These are phyloP conservation scores for Crocidura indochinensis DNA, from an alignment of 2,797 vertebrate genomes.

Conservation along the genomic window DNA sequence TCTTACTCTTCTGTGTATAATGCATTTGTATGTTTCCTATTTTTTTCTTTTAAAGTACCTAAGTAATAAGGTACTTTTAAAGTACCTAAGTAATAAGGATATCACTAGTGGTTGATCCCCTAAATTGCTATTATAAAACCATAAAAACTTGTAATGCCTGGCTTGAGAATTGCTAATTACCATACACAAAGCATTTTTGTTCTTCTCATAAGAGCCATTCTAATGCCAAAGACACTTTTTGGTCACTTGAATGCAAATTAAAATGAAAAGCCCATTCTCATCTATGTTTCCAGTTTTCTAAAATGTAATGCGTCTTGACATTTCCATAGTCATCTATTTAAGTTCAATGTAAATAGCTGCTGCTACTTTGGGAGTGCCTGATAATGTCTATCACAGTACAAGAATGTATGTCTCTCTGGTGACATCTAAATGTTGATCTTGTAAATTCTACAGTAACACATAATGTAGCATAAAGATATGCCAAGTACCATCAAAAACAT, in stretches of 20 bases:
- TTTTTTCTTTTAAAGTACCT: conserved; percentile 10
- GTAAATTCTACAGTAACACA: conserved; percentile 84
- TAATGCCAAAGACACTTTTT: conserved; percentile 50
- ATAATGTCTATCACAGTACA: conserved; percentile 79
- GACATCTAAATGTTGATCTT: conserved; percentile 85
- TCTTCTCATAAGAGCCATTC: conserved; percentile 3
- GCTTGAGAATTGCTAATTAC: background rate
- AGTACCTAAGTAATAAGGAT: background rate
- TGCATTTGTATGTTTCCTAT: background rate
- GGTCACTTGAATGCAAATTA: conserved; percentile 78
- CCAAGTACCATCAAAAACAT: conserved; percentile 84
- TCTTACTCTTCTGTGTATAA: conserved; percentile 13
- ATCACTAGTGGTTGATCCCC: background rate
- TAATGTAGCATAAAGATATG: conserved; percentile 80
- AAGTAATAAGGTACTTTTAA: conserved; percentile 13
- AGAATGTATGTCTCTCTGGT: conserved; percentile 76
- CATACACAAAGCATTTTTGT: background rate
- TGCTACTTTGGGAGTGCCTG: conserved; percentile 77
- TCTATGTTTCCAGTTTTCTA: conserved; percentile 68
- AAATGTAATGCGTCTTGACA: conserved; percentile 78
- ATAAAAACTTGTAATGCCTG: fast-evolving
- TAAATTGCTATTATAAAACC: background rate
- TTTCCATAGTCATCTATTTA: conserved; percentile 79
- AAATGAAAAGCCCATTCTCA: conserved; percentile 67
- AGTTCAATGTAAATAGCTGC: conserved; percentile 83